These are phyloP conservation scores for Campoplex nolae DNA, from an alignment of 2,888 invertebrate species.

Conservation along the genomic window DNA sequence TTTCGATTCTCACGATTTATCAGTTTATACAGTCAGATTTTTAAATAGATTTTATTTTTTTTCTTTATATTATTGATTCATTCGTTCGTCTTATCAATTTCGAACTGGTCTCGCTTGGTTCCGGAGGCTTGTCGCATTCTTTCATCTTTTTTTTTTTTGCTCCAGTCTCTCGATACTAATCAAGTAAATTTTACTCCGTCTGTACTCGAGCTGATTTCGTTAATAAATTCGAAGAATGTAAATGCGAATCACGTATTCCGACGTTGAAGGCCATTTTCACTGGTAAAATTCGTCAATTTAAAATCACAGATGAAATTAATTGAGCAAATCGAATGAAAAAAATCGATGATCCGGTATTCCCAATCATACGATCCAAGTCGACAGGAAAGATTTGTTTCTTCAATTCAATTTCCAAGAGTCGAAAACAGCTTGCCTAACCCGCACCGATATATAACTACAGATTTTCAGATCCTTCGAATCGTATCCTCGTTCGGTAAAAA, in stretches of 20 bases:
- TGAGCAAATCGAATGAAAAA: not conserved
- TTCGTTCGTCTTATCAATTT: not conserved
- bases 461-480: not conserved
- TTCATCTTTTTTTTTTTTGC: too few relatives aligned
- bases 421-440: not conserved
- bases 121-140: not conserved
- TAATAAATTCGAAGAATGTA: too few relatives aligned
- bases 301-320: not conserved
- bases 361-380: not conserved
- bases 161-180: too few relatives aligned
- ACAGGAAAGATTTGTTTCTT: not conserved
- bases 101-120: not conserved
- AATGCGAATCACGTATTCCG: not conserved
- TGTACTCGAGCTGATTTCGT: too few relatives aligned
- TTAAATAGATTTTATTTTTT: not conserved
- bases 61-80: too few relatives aligned
- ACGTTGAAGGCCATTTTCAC: not conserved
- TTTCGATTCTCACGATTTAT: slow-evolving; percentile 3
- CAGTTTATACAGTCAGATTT: not conserved
- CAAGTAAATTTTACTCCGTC: too few relatives aligned
- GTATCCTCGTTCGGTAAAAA: not conserved
- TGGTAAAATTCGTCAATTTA: not conserved
- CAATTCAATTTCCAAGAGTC: not conserved
- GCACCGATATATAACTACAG: not conserved
- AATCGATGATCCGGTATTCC: not conserved